These are phyloP conservation scores for Caenorhabditis sulstoni DNA, from an alignment of 2,888 invertebrate genomes.

Conservation along the genomic window DNA sequence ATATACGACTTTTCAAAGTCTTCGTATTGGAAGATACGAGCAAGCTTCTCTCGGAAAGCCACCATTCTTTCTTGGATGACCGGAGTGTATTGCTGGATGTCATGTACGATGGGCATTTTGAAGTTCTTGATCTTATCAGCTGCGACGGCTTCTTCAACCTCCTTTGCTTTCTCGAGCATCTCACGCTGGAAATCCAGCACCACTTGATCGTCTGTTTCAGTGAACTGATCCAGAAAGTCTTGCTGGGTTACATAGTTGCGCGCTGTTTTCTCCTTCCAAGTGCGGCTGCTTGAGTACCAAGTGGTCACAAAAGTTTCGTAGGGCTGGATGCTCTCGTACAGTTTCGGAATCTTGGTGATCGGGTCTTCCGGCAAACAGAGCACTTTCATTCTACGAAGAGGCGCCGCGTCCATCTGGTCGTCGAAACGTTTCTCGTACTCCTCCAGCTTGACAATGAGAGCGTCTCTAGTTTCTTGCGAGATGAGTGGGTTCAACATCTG, in stretches of 20 bases:
- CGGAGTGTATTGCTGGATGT: neutral
- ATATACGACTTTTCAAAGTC: constrained; percentile 25
- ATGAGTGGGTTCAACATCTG: neutral
- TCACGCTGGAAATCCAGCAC: constrained; percentile 22
- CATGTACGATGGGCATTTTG: constrained; percentile 19
- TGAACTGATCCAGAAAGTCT: constrained; percentile 23
- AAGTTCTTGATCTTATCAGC: constrained; percentile 10
- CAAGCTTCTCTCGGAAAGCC: constrained; percentile 18
- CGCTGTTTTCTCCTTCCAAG: constrained; percentile 12
- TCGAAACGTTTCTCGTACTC: constrained; percentile 8
- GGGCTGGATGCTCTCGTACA: neutral
- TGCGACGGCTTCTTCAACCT: neutral
- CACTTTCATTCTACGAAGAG: neutral
- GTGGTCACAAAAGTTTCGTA: constrained; percentile 15
- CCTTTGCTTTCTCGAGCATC: constrained; percentile 20
- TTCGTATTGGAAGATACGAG: constrained; percentile 26
- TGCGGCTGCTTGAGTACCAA: constrained; percentile 35
- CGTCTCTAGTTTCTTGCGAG: neutral
- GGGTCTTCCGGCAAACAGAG: neutral
- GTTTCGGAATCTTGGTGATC: neutral
- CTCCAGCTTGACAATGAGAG: neutral
- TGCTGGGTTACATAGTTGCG: constrained; percentile 1
- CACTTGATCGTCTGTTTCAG: constrained; percentile 1
- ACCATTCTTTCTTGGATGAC: constrained; percentile 6
- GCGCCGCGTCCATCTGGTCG: neutral